phyloP scores from a whole-genome alignment of 2,888 invertebrate species.

The Pheosia gnoma region DNA sequence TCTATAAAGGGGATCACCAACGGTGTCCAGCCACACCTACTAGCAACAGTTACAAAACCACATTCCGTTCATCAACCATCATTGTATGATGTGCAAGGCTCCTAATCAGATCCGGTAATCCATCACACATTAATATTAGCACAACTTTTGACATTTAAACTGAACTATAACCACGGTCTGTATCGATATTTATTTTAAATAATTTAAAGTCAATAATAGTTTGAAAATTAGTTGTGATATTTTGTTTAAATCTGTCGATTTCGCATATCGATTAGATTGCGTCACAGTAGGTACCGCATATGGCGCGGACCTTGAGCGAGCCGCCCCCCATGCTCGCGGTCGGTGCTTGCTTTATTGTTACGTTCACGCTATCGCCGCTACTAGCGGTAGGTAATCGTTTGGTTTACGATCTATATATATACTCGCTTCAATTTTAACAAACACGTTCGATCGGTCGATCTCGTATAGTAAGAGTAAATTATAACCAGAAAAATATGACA shows the following conservation, averaged over 20 bases:
- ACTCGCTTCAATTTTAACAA: not conserved
- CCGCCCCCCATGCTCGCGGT: constrained; percentile 5
- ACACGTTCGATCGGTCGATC: not conserved
- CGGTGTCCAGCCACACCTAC: not conserved
- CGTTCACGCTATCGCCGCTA: constrained; percentile 21
- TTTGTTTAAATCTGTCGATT: constrained; percentile 39
- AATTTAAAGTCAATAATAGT: constrained; percentile 18
- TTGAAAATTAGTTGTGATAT: constrained; percentile 14
- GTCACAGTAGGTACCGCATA: constrained; percentile 24
- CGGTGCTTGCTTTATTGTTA: constrained; percentile 33
- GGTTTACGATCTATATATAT: constrained; percentile 1
- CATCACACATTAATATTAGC: constrained; percentile 24
- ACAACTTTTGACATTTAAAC: constrained; percentile 31
- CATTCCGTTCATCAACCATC: not conserved
- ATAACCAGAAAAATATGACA: too few species aligned
- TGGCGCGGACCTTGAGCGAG: constrained; percentile 25
- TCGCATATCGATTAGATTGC: constrained; percentile 39
- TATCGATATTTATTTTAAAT: constrained; percentile 7
- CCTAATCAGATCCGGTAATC: constrained; percentile 13
- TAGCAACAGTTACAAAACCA: not conserved
- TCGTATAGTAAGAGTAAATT: not conserved
- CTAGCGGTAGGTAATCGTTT: constrained; percentile 11
- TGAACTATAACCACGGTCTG: constrained; percentile 16
- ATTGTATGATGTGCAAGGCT: not conserved
- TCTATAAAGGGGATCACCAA: too few species aligned